Percentiles rank a stretch among this genome's conserved stretches.
These are phyloP conservation scores for Dicycla oo DNA, from an alignment of 2,888 invertebrate species.

Conservation along the genomic window DNA sequence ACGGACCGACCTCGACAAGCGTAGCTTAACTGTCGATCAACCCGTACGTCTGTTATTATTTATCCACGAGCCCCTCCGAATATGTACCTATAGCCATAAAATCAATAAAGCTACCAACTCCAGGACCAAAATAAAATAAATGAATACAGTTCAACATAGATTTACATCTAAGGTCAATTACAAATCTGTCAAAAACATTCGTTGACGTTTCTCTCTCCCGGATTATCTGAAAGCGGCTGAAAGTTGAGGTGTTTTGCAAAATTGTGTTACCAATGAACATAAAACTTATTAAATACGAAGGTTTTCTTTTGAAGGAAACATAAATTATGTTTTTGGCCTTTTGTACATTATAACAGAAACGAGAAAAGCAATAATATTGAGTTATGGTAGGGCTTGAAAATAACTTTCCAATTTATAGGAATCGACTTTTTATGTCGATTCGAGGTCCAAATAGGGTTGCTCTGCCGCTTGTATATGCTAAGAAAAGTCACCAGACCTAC, in stretches of 20 bases:
- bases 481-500: too few species aligned
- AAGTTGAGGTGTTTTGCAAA: conserved; percentile 9
- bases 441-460: too few species aligned
- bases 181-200: conserved; percentile 40
- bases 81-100: too few species aligned
- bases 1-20: too few species aligned
- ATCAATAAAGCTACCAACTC: conserved; percentile 3
- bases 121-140: conserved; percentile 1
- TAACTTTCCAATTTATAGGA: too few species aligned
- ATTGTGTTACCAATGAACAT: neutral
- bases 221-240: conserved; percentile 14
- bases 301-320: conserved; percentile 18
- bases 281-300: conserved; percentile 18
- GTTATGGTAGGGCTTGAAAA: neutral
- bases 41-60: too few species aligned
- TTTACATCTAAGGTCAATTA: conserved; percentile 38
- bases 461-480: too few species aligned
- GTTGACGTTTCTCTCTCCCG: neutral
- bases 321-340: conserved; percentile 2
- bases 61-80: too few species aligned
- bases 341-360: too few species aligned
- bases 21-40: too few species aligned
- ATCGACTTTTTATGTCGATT: too few species aligned
- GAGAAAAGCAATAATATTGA: too few species aligned
- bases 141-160: neutral